These are phyloP conservation scores for Drosophila melanogaster DNA, from an alignment of 1,140 invertebrate genomes.

Conservation along the genomic window DNA sequence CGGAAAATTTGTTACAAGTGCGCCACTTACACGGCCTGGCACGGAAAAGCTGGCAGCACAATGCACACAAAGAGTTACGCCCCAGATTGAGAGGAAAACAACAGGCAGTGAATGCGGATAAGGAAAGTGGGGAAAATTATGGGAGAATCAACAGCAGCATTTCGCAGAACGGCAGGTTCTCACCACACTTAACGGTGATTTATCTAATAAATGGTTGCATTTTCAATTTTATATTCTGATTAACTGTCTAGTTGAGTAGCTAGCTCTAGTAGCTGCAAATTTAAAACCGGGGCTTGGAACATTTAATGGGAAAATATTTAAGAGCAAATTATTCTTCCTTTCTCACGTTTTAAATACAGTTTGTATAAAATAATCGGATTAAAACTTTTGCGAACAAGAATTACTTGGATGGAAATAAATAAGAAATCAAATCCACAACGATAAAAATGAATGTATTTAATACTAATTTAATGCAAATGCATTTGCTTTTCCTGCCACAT, in stretches of 20 bases:
- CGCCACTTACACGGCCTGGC: conserved; percentile 52
- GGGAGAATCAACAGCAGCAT: conserved; percentile 16
- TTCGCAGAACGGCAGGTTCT: neutral
- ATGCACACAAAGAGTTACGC: conserved; percentile 43
- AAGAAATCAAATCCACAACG: neutral
- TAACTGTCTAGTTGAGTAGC: too few species aligned
- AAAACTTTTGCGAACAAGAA: too few species aligned
- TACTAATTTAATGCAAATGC: neutral
- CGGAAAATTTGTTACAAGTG: conserved; percentile 53
- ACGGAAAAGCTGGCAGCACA: conserved; percentile 42
- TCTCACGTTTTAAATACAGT: too few species aligned
- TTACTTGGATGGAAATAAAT: neutral
- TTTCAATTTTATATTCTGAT: too few species aligned
- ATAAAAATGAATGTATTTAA: neutral
- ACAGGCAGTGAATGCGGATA: neutral
- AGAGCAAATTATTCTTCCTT: too few species aligned
- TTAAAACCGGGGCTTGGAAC: neutral
- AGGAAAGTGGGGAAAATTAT: neutral
- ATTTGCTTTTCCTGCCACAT: too few species aligned
- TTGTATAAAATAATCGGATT: too few species aligned
- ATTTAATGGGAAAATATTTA: too few species aligned
- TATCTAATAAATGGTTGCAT: neutral
- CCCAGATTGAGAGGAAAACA: conserved; percentile 34
- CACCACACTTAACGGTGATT: neutral
- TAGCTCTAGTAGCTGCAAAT: neutral